Evolutionary conservation across 37 sponge, comb jelly and placozoan genomes (phyloP).

Genomic region (Oopsacas minuta): DNA sequence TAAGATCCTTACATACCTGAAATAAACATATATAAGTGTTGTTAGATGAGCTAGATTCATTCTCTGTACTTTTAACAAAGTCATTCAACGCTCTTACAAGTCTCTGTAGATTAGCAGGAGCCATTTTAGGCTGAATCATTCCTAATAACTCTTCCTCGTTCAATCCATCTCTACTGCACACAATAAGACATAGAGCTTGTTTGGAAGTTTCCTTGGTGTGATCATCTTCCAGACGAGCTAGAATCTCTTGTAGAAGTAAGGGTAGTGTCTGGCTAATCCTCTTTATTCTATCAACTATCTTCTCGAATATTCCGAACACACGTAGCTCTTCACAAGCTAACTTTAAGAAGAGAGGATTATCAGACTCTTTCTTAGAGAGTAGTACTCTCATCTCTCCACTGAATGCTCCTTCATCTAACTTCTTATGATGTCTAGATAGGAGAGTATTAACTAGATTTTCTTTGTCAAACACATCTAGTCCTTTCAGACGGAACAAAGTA

Average conservation of each 20-base stretch:
- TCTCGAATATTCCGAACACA: slow-evolving; percentile 85
- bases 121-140: not conserved
- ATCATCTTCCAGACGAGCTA: slow-evolving; percentile 58
- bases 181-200: slow-evolving; percentile 40
- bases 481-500: slow-evolving; percentile 36
- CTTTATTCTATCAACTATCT: slow-evolving; percentile 40
- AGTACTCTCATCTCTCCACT: slow-evolving; percentile 93
- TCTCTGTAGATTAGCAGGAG: slow-evolving; percentile 21
- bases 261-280: slow-evolving; percentile 48
- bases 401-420: slow-evolving; percentile 86
- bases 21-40: not conserved
- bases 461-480: slow-evolving; percentile 76
- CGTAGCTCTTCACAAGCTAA: slow-evolving; percentile 87
- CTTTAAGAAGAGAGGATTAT: slow-evolving; percentile 78
- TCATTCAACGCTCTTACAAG: not conserved
- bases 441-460: slow-evolving; percentile 61
- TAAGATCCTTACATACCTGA: not conserved
- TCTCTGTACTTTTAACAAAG: not conserved
- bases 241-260: slow-evolving; percentile 67
- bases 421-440: slow-evolving; percentile 67
- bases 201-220: slow-evolving; percentile 45
- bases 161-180: slow-evolving; percentile 53
- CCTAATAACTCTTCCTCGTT: slow-evolving; percentile 48
- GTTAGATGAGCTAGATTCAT: not conserved
- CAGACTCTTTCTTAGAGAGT: slow-evolving; percentile 85